A percentile compares a stretch with the other conserved stretches of the same genome.
phyloP scores from a whole-genome alignment of 2,797 vertebrate genomes.

The Lophura swinhoii region DNA sequence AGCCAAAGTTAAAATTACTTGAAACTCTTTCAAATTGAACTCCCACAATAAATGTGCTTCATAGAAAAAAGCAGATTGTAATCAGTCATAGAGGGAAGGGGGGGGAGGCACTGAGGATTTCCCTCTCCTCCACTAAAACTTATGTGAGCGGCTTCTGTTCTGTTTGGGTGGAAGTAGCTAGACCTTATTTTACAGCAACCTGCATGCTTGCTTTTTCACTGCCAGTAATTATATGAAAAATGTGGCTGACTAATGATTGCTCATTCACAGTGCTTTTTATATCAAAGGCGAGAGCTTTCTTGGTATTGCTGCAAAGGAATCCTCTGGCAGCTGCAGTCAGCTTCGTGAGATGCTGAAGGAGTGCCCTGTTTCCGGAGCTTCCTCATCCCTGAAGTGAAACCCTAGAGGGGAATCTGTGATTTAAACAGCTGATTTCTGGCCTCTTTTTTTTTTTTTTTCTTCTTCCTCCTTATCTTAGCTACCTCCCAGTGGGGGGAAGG shows the following conservation, averaged over 20 bases:
- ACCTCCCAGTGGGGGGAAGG: background rate
- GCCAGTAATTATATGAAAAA: conserved; percentile 72
- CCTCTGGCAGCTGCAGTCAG: conserved; percentile 46
- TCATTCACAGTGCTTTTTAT: conserved; percentile 61
- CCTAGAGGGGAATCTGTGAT: background rate
- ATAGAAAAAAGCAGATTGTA: conserved; percentile 65
- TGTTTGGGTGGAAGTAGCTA: conserved; percentile 75
- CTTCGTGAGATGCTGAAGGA: conserved; percentile 23
- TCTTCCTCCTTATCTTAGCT: background rate
- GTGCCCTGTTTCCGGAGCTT: background rate
- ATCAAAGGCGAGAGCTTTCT: conserved; percentile 45
- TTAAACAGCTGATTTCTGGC: background rate
- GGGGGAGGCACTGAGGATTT: conserved; percentile 72
- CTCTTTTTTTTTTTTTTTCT: background rate
- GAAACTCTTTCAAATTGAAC: conserved; percentile 72
- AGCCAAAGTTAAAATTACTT: conserved; percentile 70
- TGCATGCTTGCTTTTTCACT: conserved; percentile 54
- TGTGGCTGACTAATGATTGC: conserved; percentile 73
- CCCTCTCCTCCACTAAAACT: conserved; percentile 56
- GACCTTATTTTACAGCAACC: conserved; percentile 68
- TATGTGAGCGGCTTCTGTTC: conserved; percentile 67
- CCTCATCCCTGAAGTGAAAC: background rate
- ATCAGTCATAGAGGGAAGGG: conserved; percentile 34
- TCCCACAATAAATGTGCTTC: conserved; percentile 75
- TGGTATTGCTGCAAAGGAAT: conserved; percentile 32